phyloP scores from a whole-genome alignment of 1,140 invertebrate genomes.

The Babylonia areolata region DNA sequence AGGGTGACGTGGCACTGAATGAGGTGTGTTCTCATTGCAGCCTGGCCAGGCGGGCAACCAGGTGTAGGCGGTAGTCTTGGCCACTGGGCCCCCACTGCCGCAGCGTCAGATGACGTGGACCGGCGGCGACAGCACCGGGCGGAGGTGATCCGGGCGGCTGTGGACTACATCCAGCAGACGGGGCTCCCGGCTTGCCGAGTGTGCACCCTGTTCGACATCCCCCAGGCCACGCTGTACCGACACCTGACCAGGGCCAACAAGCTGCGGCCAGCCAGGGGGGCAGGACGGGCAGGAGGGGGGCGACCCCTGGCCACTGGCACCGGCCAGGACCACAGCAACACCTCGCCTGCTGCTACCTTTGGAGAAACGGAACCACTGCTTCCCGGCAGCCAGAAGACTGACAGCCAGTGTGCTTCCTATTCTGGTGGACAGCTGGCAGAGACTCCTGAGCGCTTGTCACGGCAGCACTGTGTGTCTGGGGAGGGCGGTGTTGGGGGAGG shows the following conservation, averaged over 20 bases:
- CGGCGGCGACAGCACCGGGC: background rate
- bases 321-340: background rate
- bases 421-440: background rate
- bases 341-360: too few relatives aligned
- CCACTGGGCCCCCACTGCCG: background rate
- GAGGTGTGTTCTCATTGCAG: background rate
- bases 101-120: background rate
- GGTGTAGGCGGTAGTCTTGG: background rate
- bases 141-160: conserved; percentile 8
- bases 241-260: conserved; percentile 1
- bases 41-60: background rate
- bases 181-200: background rate
- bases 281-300: background rate
- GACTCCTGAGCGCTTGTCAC: background rate
- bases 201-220: conserved; percentile 15
- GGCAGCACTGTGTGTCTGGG: background rate
- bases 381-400: background rate
- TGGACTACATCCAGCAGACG: conserved; percentile 6
- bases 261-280: background rate
- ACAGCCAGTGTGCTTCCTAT: background rate
- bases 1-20: background rate
- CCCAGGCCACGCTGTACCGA: conserved; percentile 10
- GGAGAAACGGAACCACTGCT: background rate
- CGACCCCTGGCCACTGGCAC: too few relatives aligned
- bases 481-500: background rate